phyloP scores from a whole-genome alignment of 2,888 invertebrate species.

The Macroteleia sp. region DNA sequence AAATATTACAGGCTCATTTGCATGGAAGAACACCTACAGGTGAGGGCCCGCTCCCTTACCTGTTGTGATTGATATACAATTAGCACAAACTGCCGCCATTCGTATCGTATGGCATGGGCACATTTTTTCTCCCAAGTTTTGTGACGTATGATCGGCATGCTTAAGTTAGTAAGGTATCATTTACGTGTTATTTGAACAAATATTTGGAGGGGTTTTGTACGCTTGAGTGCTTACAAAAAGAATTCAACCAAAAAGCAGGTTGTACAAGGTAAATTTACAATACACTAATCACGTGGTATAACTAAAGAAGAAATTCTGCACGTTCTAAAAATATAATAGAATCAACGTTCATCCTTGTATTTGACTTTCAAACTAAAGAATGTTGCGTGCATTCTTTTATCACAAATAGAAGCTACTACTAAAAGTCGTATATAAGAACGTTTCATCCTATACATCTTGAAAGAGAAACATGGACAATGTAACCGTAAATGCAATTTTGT shows the following conservation, averaged over 20 bases:
- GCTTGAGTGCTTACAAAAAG: not conserved
- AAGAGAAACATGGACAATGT: conserved; percentile 31
- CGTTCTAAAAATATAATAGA: conserved; percentile 13
- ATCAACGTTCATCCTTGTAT: conserved; percentile 15
- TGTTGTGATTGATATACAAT: conserved; percentile 59
- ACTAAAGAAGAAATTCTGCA: not conserved
- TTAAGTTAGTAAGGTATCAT: conserved; percentile 18
- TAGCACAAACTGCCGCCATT: conserved; percentile 59
- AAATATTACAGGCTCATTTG: conserved; percentile 80
- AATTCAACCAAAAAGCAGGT: too few relatives aligned
- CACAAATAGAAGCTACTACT: conserved; percentile 37
- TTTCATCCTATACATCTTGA: conserved; percentile 30
- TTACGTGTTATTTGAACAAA: not conserved
- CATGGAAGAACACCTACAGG: conserved; percentile 64
- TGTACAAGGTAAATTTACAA: conserved; percentile 11
- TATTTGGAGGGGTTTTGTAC: not conserved
- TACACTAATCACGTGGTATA: not conserved
- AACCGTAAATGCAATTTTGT: conserved; percentile 37
- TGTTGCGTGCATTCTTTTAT: conserved; percentile 36
- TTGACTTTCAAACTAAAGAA: conserved; percentile 36
- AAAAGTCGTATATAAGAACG: conserved; percentile 31
- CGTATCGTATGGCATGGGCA: conserved; percentile 23
- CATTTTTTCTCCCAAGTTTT: conserved; percentile 13
- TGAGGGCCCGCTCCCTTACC: conserved; percentile 46
- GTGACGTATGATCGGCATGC: conserved; percentile 23